A percentile compares a stretch with the other conserved stretches of the same genome.
These are phyloP conservation scores for Triplophysa yarkandensis DNA, from an alignment of 2,797 vertebrate genomes.

Conservation along the genomic window DNA sequence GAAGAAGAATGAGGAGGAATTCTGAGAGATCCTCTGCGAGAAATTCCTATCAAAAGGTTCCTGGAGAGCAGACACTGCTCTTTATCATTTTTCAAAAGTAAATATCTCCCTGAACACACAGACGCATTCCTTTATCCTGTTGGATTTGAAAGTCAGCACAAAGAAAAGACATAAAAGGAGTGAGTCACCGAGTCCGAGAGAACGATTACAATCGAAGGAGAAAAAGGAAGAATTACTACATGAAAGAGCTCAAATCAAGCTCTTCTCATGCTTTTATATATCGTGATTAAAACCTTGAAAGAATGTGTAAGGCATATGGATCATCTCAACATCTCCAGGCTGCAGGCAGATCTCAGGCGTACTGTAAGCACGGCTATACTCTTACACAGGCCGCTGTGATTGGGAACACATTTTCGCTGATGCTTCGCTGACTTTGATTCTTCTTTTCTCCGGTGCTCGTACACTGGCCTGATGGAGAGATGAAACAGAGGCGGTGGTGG, in stretches of 20 bases:
- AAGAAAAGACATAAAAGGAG: not conserved
- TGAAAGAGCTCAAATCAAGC: conserved; percentile 13
- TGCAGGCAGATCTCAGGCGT: conserved; percentile 12
- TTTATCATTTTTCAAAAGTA: conserved; percentile 39
- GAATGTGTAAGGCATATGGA: conserved; percentile 16
- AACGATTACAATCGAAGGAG: conserved; percentile 12
- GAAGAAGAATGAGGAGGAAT: conserved; percentile 41
- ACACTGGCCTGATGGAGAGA: conserved; percentile 2
- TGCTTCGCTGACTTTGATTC: conserved; percentile 32
- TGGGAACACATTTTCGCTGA: conserved; percentile 42
- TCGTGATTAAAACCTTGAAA: conserved; percentile 42
- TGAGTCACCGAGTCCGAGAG: not conserved
- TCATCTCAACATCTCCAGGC: conserved; percentile 28
- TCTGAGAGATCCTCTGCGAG: conserved; percentile 21
- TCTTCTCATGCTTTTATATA: not conserved
- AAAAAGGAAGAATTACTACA: conserved; percentile 13
- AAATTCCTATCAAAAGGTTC: conserved; percentile 44
- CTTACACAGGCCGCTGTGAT: conserved; percentile 33
- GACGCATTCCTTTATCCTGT: not conserved
- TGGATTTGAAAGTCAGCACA: conserved; percentile 4
- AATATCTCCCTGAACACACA: not conserved
- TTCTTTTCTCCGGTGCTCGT: not conserved
- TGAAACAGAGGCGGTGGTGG: not conserved
- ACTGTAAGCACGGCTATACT: conserved; percentile 21
- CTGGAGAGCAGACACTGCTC: conserved; percentile 21